These are phyloP conservation scores for Arctocebus calabarensis DNA, from an alignment of 2,797 vertebrate species.

Conservation along the genomic window DNA sequence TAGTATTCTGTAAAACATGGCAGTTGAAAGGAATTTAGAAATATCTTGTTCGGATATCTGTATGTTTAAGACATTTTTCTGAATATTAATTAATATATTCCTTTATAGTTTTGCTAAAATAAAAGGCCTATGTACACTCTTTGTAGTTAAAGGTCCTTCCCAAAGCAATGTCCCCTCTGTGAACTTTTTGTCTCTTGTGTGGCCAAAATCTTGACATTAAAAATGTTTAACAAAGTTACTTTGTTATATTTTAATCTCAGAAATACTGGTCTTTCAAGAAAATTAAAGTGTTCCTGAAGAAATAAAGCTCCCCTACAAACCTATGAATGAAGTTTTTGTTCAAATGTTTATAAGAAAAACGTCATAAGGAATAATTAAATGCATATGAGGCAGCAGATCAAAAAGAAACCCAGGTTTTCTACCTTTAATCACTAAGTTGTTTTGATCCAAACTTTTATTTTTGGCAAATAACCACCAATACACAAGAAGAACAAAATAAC, in stretches of 20 bases:
- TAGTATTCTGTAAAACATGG: not conserved
- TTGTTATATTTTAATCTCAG: slow-evolving; percentile 63
- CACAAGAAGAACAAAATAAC: slow-evolving; percentile 38
- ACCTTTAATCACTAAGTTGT: slow-evolving; percentile 64
- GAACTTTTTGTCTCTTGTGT: not conserved
- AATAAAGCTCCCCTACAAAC: slow-evolving; percentile 38
- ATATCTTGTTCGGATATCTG: not conserved
- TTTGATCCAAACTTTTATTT: slow-evolving; percentile 68
- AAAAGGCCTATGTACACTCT: not conserved
- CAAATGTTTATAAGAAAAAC: slow-evolving; percentile 53
- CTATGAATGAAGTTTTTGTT: slow-evolving; percentile 50
- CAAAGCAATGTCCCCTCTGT: not conserved
- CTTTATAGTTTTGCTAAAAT: slow-evolving; percentile 38
- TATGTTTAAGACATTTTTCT: not conserved
- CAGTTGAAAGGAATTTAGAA: not conserved
- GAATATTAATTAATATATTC: slow-evolving; percentile 5
- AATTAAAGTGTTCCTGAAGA: slow-evolving; percentile 16
- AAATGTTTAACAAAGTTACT: slow-evolving; percentile 53
- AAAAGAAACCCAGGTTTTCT: not conserved
- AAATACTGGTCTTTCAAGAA: slow-evolving; percentile 5
- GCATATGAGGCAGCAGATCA: slow-evolving; percentile 17
- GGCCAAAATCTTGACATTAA: slow-evolving; percentile 34
- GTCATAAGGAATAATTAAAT: slow-evolving; percentile 33
- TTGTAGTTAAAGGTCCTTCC: not conserved
- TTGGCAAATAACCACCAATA: slow-evolving; percentile 64